Conservation (phyloP, 2,113 vertebrate genomes). For the Cephalopterus ornatus region DNA sequence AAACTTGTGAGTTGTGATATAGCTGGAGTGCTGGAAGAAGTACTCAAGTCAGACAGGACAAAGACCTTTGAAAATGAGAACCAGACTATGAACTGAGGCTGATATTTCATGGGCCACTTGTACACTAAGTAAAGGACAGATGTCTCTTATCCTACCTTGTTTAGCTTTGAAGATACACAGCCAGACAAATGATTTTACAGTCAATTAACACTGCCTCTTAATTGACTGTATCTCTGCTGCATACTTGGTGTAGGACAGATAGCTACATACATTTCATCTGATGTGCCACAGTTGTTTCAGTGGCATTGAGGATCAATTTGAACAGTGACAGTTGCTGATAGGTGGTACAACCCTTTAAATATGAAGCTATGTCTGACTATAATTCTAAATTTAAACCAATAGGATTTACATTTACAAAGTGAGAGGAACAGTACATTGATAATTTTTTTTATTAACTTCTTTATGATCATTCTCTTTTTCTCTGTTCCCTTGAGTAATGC, state of each 20-base stretch:
- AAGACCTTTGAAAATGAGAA: neutral
- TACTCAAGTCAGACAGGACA: neutral
- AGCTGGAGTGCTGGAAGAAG: neutral
- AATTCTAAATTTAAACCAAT: neutral
- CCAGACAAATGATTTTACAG: neutral
- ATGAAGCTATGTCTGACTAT: neutral
- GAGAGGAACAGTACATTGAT: neutral
- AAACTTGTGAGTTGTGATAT: neutral
- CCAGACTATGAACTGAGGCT: neutral
- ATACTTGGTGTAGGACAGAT: neutral
- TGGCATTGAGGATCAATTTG: neutral
- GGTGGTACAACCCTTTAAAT: neutral
- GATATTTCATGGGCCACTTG: neutral
- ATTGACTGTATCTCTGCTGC: neutral
- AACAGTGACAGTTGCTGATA: neutral
- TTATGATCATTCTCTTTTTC: neutral
- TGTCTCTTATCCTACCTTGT: neutral
- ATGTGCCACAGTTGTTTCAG: neutral
- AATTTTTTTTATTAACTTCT: neutral
- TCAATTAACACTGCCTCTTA: slow-evolving; percentile 28
- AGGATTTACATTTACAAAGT: neutral
- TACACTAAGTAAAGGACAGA: neutral
- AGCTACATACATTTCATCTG: neutral
- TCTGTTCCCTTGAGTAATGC: neutral
- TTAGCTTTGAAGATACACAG: neutral